Evolutionary conservation across 2,797 vertebrate genomes (phyloP).

Genomic region (Sebastolobus alascanus): DNA sequence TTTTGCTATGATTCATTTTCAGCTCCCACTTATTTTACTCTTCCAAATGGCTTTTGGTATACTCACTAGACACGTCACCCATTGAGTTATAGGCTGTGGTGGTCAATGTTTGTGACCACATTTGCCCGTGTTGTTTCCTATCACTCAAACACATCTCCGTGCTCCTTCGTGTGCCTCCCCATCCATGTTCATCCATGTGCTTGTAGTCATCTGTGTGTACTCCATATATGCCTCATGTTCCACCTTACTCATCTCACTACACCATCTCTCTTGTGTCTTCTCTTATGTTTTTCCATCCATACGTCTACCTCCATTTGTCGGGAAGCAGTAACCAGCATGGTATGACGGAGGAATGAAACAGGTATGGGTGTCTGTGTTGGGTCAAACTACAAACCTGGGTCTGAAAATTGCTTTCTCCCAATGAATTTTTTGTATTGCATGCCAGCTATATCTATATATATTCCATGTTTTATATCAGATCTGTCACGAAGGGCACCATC

Average conservation of each 20-base stretch:
- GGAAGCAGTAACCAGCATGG: slow-evolving; percentile 82
- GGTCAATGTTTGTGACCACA: slow-evolving; percentile 10
- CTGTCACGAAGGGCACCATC: slow-evolving; percentile 9
- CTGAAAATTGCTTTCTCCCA: slow-evolving; percentile 39
- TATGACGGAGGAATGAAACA: slow-evolving; percentile 77
- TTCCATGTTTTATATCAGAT: slow-evolving; percentile 27
- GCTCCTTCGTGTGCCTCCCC: slow-evolving; percentile 18
- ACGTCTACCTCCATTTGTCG: slow-evolving; percentile 71
- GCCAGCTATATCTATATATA: slow-evolving; percentile 15
- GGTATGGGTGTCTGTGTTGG: slow-evolving; percentile 67
- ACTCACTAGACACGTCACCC: neutral
- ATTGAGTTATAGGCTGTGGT: neutral
- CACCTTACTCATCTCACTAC: slow-evolving; percentile 59
- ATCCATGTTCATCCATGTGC: slow-evolving; percentile 37
- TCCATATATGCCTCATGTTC: slow-evolving; percentile 44
- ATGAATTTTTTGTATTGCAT: slow-evolving; percentile 8
- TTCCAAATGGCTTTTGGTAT: slow-evolving; percentile 2
- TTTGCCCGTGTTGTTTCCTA: slow-evolving; percentile 10
- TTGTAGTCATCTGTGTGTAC: slow-evolving; percentile 45
- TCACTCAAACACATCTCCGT: slow-evolving; percentile 11
- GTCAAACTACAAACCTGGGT: slow-evolving; percentile 66
- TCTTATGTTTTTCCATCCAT: slow-evolving; percentile 73
- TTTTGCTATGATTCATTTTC: neutral
- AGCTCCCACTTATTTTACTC: neutral
- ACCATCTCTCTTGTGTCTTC: slow-evolving; percentile 77